Base-by-base conservation (phyloP, 2,888 invertebrate genomes). In the Pammene fasciana region DNA sequence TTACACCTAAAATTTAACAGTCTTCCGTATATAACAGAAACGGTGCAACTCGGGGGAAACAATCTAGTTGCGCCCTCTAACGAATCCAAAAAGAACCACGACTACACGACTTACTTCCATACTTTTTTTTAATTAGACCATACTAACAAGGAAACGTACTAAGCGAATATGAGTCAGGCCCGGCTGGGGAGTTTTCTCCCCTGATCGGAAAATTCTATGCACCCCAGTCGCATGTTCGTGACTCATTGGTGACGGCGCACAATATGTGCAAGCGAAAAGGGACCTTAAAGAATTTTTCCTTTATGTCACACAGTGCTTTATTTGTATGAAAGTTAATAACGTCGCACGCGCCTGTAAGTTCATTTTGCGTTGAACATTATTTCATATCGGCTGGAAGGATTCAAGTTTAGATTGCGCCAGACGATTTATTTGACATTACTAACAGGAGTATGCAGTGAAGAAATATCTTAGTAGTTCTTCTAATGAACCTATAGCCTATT, bases 141-240 rank as follows among this genome's bases (percentile, higher is more conserved):
- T n/a, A n/a, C n/a, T n/a, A n/a, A n/a, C n/a, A 52, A 46, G 52
- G 54, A 62, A 68, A 59, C 14, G 16, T 34, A 56, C 50, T n/a
- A 68, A 43, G 59, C 41, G 56, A 50, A 62, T 71, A 72, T 75
- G 75, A 75, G 73, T 75, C 73, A 73, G 50, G 55, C 56, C 16
- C 10, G 41, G 26, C 56, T 57, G 59, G 65, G 70, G 43, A 46
- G 72, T 60, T 52, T 67, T 48, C 65, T 57, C 71, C 73, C 74
- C 66, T 54, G 48, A 64, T 59, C 70, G 62, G 68, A 26, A 72
- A 75, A 75, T 74, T 54, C 67, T 70, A 75, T 74, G 72, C 74
- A 75, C 74, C 75, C 72, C 41, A 65, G 48, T 66, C 66, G 61
- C 61, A 61, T 57, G 36, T 61, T 46, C 41, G 65, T 71, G 71